Percentiles rank a stretch among this genome's conserved stretches.
These are phyloP conservation scores for Nesometra sesokonis DNA, from an alignment of 35 echinoderm and acorn worm genomes.

Conservation along the genomic window DNA sequence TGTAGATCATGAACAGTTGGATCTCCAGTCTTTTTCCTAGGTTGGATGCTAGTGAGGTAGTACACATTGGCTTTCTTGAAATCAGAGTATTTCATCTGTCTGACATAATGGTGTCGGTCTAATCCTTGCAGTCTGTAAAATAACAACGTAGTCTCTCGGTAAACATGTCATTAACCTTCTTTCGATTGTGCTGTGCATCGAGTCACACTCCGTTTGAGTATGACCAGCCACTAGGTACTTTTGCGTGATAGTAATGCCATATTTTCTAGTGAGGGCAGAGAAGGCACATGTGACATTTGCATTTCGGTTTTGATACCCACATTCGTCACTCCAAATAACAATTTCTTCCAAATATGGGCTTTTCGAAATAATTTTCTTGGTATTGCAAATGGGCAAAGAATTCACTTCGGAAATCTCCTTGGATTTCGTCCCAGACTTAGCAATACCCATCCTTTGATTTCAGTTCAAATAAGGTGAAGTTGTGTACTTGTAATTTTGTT, in stretches of 20 bases:
- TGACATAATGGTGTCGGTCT: neutral
- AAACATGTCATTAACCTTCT: neutral
- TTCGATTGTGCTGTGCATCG: conserved; percentile 31
- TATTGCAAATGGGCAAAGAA: conserved; percentile 15
- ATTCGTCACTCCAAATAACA: conserved; percentile 28
- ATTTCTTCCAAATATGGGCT: neutral
- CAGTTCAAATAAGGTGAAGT: conserved; percentile 20
- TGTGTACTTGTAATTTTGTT: conserved; percentile 23
- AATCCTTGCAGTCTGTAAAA: conserved; percentile 13
- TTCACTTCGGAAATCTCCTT: neutral
- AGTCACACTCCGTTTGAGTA: conserved; percentile 36
- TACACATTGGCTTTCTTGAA: neutral
- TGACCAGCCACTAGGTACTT: conserved; percentile 26
- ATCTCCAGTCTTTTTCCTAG: conserved; percentile 16
- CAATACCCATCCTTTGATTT: conserved; percentile 10
- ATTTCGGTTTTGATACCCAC: conserved; percentile 23
- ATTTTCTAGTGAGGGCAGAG: neutral
- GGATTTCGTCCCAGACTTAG: neutral
- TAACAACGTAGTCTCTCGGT: conserved; percentile 19
- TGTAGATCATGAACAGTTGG: conserved; percentile 9
- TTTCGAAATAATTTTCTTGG: neutral
- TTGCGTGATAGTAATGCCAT: neutral
- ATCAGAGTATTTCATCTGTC: neutral
- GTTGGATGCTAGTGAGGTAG: neutral
- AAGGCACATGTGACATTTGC: neutral